These are phyloP conservation scores for Bombyx huttoni DNA, from an alignment of 2,888 invertebrate genomes.

Conservation along the genomic window DNA sequence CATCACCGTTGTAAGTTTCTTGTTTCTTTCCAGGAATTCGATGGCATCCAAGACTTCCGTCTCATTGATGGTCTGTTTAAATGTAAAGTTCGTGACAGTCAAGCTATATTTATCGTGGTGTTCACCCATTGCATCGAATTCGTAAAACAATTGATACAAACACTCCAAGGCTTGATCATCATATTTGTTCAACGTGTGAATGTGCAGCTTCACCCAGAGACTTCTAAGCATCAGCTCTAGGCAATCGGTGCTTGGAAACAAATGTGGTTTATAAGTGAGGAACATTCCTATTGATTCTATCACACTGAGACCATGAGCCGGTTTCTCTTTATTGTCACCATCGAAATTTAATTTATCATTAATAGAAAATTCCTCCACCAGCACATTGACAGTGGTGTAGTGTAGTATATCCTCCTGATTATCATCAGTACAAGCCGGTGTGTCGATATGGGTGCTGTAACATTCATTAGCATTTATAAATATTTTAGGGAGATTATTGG, in stretches of 20 bases:
- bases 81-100: slow-evolving; percentile 45
- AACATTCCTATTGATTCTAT: slow-evolving; percentile 49
- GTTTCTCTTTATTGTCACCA: slow-evolving; percentile 26
- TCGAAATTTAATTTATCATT: slow-evolving; percentile 39
- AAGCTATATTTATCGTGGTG: slow-evolving; percentile 38
- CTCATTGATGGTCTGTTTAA: slow-evolving; percentile 46
- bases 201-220: slow-evolving; percentile 58
- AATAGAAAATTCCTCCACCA: slow-evolving; percentile 52
- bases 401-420: slow-evolving; percentile 42
- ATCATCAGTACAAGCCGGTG: slow-evolving; percentile 45
- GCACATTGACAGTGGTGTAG: slow-evolving; percentile 44
- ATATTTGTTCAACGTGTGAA: slow-evolving; percentile 46
- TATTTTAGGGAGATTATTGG: slow-evolving; percentile 67
- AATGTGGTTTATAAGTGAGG: slow-evolving; percentile 42
- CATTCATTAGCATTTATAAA: slow-evolving; percentile 75
- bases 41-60: slow-evolving; percentile 42
- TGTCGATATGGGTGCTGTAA: slow-evolving; percentile 57
- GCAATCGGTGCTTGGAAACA: slow-evolving; percentile 39
- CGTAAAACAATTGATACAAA: slow-evolving; percentile 49
- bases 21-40: slow-evolving; percentile 60
- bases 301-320: slow-evolving; percentile 32
- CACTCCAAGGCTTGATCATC: slow-evolving; percentile 55
- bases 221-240: slow-evolving; percentile 46
- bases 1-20: slow-evolving; percentile 75
- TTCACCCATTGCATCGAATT: slow-evolving; percentile 60